Evolutionary conservation across 2,888 invertebrate genomes (phyloP).

Genomic region (Caenorhabditis panamensis): DNA sequence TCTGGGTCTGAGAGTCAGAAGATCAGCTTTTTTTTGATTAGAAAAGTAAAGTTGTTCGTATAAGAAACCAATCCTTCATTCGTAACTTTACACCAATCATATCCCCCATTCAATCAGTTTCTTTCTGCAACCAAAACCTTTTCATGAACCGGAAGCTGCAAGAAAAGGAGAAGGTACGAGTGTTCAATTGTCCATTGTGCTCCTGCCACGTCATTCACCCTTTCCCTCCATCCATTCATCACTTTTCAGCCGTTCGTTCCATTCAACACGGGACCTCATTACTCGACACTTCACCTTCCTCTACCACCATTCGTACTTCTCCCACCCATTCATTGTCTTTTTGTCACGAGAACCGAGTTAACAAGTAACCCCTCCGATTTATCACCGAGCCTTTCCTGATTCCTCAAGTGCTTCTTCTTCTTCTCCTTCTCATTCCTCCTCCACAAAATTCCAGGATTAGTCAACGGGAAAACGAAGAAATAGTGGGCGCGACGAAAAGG

Average conservation of each 20-base stretch:
- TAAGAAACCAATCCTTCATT: no score
- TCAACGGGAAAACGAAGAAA: background rate
- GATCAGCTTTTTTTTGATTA: background rate
- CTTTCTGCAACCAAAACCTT: no score
- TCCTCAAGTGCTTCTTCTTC: constrained; percentile 6
- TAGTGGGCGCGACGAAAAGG: background rate
- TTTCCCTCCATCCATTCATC: constrained; percentile 9
- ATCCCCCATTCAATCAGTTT: no score
- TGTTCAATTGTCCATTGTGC: background rate
- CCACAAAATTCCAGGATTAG: constrained; percentile 27
- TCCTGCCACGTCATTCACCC: constrained; percentile 7
- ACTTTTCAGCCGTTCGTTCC: background rate
- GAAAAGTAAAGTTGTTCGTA: background rate
- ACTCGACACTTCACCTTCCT: background rate
- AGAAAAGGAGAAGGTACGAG: background rate
- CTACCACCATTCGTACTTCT: constrained; percentile 2
- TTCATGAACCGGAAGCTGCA: no score
- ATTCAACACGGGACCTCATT: constrained; percentile 6
- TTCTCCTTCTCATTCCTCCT: constrained; percentile 23
- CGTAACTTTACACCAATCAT: no score
- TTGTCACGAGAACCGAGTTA: constrained; percentile 5
- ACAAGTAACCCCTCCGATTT: constrained; percentile 12
- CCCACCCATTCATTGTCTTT: background rate
- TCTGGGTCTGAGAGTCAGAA: no score
- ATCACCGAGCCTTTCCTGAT: constrained; percentile 23